phyloP scores from a whole-genome alignment of 1,140 invertebrate species.

The Drosophila novamexicana region DNA sequence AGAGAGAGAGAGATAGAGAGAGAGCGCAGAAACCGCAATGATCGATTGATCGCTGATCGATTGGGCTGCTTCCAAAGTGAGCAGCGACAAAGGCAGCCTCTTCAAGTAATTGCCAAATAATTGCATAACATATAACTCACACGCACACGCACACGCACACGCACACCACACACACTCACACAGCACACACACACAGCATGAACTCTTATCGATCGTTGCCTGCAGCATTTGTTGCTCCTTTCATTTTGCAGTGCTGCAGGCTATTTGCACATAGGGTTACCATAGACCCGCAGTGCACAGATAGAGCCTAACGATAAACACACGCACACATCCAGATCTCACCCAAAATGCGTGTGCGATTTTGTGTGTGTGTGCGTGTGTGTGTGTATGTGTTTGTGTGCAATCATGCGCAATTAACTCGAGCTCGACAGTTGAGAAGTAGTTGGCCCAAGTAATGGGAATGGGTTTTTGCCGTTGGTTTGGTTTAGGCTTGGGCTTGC shows the following conservation, averaged over 20 bases:
- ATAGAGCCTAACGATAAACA: constrained; percentile 33
- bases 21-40: constrained; percentile 42
- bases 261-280: constrained; percentile 64
- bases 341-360: not conserved
- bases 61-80: constrained; percentile 28
- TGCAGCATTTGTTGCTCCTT: constrained; percentile 62
- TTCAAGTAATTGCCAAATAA: constrained; percentile 73
- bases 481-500: constrained; percentile 9
- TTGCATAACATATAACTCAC: constrained; percentile 34
- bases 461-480: constrained; percentile 7
- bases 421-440: constrained; percentile 40
- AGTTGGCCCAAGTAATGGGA: constrained; percentile 29
- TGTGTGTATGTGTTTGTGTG: constrained; percentile 27
- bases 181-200: not conserved
- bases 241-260: constrained; percentile 32
- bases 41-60: constrained; percentile 54
- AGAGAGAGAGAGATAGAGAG: not conserved
- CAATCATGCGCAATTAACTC: constrained; percentile 69
- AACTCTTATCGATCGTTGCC: constrained; percentile 48
- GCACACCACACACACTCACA: constrained; percentile 4
- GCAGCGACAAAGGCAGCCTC: constrained; percentile 26
- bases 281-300: constrained; percentile 10
- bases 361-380: not conserved
- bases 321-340: constrained; percentile 16
- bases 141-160: not conserved